A percentile compares a stretch with the other conserved stretches of the same genome.
Evolutionary conservation across 2,797 vertebrate species (phyloP).

Genomic region (Artibeus jamaicensis): DNA sequence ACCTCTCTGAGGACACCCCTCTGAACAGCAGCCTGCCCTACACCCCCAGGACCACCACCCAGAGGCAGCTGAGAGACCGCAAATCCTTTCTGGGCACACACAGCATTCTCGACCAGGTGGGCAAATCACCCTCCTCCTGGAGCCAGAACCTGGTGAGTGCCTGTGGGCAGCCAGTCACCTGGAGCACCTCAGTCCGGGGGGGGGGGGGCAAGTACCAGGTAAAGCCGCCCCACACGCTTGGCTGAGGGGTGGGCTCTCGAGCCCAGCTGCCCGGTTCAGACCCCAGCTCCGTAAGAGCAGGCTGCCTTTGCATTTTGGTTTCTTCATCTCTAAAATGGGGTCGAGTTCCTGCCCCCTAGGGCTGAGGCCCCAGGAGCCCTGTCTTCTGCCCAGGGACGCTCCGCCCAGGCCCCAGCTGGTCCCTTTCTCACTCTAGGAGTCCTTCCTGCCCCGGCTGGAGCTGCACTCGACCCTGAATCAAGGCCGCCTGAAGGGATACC

Average conservation of each 20-base stretch:
- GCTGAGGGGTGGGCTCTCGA: neutral
- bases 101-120: neutral
- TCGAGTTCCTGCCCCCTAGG: neutral
- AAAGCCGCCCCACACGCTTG: too few species aligned
- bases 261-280: neutral
- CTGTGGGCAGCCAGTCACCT: rapidly evolving
- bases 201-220: too few species aligned
- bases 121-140: neutral
- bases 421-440: neutral
- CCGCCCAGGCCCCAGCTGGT: neutral
- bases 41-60: neutral
- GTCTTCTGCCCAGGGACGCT: neutral
- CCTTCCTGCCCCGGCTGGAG: conserved; percentile 46
- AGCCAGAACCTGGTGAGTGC: conserved; percentile 25
- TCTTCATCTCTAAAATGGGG: neutral
- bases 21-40: neutral
- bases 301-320: neutral
- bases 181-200: neutral
- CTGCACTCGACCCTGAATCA: neutral
- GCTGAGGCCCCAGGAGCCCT: neutral
- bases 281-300: neutral
- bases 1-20: neutral
- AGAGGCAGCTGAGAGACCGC: neutral
- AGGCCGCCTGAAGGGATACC: neutral
- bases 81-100: neutral